Conservation (phyloP, 1,140 invertebrate genomes). For the Doryteuthis pealeii region DNA sequence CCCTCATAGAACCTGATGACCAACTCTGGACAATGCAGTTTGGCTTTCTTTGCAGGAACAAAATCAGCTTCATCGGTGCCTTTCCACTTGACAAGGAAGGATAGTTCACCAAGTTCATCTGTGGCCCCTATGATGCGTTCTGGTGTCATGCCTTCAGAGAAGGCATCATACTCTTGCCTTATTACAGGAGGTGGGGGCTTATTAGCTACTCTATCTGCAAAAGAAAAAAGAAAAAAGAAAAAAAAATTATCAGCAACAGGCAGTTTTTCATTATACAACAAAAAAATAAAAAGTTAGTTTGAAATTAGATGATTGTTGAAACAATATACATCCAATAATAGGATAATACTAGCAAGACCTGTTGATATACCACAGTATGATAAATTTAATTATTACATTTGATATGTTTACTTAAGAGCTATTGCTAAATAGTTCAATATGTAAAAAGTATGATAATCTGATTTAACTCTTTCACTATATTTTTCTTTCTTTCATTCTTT, state of each 20-base stretch:
- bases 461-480: too few relatives aligned
- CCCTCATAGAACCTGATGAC: background rate
- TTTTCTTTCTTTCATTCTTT: too few relatives aligned
- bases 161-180: background rate
- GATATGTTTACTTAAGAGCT: too few relatives aligned
- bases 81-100: background rate
- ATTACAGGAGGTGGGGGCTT: background rate
- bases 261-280: too few relatives aligned
- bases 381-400: too few relatives aligned
- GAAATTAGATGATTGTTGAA: too few relatives aligned
- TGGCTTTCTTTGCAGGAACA: constrained; percentile 7
- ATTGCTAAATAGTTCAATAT: too few relatives aligned
- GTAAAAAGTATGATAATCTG: too few relatives aligned
- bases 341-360: too few relatives aligned
- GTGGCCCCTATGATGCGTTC: constrained; percentile 3
- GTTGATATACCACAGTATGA: too few relatives aligned
- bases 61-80: constrained; percentile 1
- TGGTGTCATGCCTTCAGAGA: constrained; percentile 1
- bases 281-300: too few relatives aligned
- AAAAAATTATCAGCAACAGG: background rate
- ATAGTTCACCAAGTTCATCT: background rate
- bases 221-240: background rate
- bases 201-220: background rate
- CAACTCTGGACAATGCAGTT: background rate
- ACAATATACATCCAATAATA: too few relatives aligned